Percentiles rank a stretch among this genome's conserved stretches.
phyloP scores from a whole-genome alignment of 2,888 invertebrate species.

The Eupithecia tripunctaria region DNA sequence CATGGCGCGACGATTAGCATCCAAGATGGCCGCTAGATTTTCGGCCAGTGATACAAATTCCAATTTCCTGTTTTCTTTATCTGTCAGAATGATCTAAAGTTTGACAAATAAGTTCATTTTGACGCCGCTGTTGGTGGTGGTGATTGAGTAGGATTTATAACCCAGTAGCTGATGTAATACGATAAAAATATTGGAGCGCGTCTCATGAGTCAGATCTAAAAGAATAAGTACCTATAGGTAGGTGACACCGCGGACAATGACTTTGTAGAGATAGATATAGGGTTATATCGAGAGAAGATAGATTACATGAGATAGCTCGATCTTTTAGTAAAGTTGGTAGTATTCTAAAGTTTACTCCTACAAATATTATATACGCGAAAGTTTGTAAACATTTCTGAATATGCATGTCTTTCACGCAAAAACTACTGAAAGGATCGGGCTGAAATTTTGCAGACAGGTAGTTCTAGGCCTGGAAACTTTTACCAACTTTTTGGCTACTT shows the following conservation, averaged over 20 bases:
- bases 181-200: constrained; percentile 46
- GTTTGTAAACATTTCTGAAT: too few species aligned
- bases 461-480: too few species aligned
- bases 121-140: constrained; percentile 74
- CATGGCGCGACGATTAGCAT: constrained; percentile 74
- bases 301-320: too few species aligned
- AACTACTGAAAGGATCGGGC: too few species aligned
- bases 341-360: too few species aligned
- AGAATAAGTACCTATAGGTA: not conserved
- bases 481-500: too few species aligned
- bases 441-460: too few species aligned
- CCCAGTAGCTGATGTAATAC: constrained; percentile 56
- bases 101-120: constrained; percentile 84
- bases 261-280: not conserved
- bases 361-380: too few species aligned
- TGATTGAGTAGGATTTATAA: constrained; percentile 71
- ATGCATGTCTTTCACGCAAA: too few species aligned
- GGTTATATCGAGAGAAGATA: not conserved
- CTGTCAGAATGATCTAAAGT: constrained; percentile 73
- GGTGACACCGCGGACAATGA: not conserved
- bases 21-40: constrained; percentile 77
- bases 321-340: too few species aligned
- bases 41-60: constrained; percentile 81
- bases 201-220: not conserved
- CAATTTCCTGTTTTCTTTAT: constrained; percentile 82